phyloP scores from a whole-genome alignment of 2,113 vertebrate species.

The Colaptes auratus region DNA sequence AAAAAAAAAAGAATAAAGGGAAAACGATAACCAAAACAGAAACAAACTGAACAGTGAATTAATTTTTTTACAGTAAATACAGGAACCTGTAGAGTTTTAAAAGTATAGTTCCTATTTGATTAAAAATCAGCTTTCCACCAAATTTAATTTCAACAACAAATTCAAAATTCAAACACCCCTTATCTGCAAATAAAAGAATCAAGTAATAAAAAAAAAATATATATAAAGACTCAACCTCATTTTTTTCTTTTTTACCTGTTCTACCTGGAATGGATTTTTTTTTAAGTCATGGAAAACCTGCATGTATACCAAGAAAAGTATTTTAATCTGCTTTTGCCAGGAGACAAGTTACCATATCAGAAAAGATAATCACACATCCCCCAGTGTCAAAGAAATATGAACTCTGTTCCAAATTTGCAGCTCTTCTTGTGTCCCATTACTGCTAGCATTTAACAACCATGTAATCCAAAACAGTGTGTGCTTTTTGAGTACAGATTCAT shows the following conservation, averaged over 20 bases:
- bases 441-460: not conserved
- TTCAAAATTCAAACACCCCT: not conserved
- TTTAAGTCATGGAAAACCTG: not conserved
- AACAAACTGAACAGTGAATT: not conserved
- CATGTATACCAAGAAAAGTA: not conserved
- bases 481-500: not conserved
- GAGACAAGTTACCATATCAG: not conserved
- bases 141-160: not conserved
- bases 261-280: not conserved
- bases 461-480: not conserved
- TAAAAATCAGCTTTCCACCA: not conserved
- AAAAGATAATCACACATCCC: not conserved
- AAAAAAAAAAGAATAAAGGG: not conserved
- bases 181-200: not conserved
- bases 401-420: not conserved
- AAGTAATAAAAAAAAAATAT: not conserved
- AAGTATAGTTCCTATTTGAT: not conserved
- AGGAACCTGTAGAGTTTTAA: not conserved
- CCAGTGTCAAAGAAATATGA: not conserved
- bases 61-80: not conserved
- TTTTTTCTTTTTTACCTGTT: not conserved
- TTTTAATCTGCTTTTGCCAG: not conserved
- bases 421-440: not conserved
- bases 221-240: not conserved
- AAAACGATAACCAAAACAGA: not conserved